Evolutionary conservation across 2,888 invertebrate genomes (phyloP).

Genomic region (Ephialtes manifestator): DNA sequence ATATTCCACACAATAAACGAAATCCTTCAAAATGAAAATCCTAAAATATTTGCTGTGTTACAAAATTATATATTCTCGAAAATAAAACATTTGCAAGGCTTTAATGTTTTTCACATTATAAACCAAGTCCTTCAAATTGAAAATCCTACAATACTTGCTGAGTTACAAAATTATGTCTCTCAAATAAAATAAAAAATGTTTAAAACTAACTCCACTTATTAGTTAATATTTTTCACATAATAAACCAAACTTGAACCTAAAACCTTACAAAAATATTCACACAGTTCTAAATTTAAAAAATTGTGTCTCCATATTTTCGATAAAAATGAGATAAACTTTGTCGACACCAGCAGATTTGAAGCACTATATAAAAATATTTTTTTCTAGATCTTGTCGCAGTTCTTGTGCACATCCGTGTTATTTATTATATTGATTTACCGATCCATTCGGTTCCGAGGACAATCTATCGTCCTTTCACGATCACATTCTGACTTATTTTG

Average conservation of each 20-base stretch:
- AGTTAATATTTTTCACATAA: neutral
- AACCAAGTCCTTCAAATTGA: no score
- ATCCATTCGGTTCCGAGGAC: conserved; percentile 19
- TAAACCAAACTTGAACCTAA: neutral
- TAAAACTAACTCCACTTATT: no score
- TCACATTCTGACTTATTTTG: conserved; percentile 24
- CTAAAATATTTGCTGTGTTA: neutral
- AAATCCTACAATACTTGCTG: no score
- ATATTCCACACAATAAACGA: neutral
- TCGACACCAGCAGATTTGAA: neutral
- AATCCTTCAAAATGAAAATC: neutral
- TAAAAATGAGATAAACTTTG: neutral
- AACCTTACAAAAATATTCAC: neutral
- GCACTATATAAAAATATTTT: neutral
- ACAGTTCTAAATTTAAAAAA: no score
- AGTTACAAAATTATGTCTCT: no score
- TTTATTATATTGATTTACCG: conserved; percentile 29
- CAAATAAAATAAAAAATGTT: no score
- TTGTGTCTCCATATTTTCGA: no score
- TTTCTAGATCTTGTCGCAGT: neutral
- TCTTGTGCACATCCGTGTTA: neutral
- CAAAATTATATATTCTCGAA: neutral
- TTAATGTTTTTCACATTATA: no score
- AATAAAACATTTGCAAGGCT: neutral
- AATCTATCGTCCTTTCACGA: conserved; percentile 33